These are phyloP conservation scores for Lophius piscatorius DNA, from an alignment of 2,113 vertebrate genomes.

Conservation along the genomic window DNA sequence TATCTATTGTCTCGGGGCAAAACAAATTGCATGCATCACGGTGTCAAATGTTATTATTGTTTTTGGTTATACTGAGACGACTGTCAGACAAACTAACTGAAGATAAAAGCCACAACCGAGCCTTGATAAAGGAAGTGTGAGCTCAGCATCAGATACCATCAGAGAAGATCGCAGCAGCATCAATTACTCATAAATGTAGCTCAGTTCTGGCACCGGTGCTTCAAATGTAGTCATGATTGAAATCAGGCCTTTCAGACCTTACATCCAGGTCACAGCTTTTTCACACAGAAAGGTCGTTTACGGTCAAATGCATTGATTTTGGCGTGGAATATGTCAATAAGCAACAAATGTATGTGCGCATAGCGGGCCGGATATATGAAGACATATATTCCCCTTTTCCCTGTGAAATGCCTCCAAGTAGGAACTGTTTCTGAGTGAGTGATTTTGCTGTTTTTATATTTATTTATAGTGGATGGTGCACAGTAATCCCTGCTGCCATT, in stretches of 20 bases:
- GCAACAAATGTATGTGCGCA: too few relatives aligned
- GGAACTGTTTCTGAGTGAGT: neutral
- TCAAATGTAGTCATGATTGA: conserved; percentile 55
- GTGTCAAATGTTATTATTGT: too few relatives aligned
- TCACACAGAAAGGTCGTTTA: conserved; percentile 23
- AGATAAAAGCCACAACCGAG: neutral
- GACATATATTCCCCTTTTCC: too few relatives aligned
- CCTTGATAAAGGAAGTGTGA: conserved; percentile 2
- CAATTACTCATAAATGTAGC: conserved; percentile 40
- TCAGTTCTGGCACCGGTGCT: conserved; percentile 7
- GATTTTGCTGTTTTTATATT: neutral
- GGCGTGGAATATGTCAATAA: neutral
- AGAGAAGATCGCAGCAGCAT: conserved; percentile 12
- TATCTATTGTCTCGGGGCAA: too few relatives aligned
- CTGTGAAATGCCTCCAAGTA: too few relatives aligned
- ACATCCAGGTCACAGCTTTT: conserved; percentile 36
- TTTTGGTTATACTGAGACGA: neutral
- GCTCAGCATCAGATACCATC: conserved; percentile 32
- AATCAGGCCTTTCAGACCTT: neutral
- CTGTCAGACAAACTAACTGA: neutral
- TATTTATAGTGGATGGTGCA: neutral
- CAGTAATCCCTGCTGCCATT: neutral
- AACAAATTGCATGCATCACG: too few relatives aligned
- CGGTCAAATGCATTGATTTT: conserved; percentile 29
- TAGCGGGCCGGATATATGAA: too few relatives aligned